Conservation (phyloP, 1,140 invertebrate species). For the Drosophila subpulchrella region DNA sequence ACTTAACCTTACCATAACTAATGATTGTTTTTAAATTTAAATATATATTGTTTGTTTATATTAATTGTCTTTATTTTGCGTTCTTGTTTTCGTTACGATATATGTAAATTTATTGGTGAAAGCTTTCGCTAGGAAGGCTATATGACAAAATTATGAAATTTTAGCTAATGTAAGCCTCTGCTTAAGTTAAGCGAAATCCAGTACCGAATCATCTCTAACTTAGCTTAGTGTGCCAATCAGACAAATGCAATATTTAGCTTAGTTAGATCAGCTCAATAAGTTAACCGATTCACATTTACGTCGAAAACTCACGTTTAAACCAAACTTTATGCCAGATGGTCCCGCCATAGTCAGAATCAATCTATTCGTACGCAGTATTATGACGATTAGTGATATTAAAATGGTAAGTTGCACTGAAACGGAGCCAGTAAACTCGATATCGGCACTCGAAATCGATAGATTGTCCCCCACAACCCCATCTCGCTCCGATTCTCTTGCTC, state of each 20-base stretch:
- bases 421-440: slow-evolving; percentile 21
- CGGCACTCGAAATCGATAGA: slow-evolving; percentile 33
- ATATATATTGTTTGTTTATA: slow-evolving; percentile 4
- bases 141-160: slow-evolving; percentile 14
- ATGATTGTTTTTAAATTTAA: neutral
- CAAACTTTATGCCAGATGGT: slow-evolving; percentile 90
- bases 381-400: slow-evolving; percentile 99
- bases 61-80: neutral
- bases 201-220: slow-evolving; percentile 18
- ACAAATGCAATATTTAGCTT: slow-evolving; percentile 35
- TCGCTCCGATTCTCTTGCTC: slow-evolving; percentile 11
- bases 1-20: slow-evolving; percentile 21
- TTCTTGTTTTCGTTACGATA: neutral
- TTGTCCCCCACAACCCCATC: slow-evolving; percentile 1
- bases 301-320: slow-evolving; percentile 66
- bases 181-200: slow-evolving; percentile 13
- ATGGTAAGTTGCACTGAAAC: slow-evolving; percentile 91
- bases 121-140: slow-evolving; percentile 12
- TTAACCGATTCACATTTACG: slow-evolving; percentile 38
- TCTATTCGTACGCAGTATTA: slow-evolving; percentile 98
- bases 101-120: slow-evolving; percentile 3
- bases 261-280: slow-evolving; percentile 57
- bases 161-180: slow-evolving; percentile 43
- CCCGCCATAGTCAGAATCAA: slow-evolving; percentile 97
- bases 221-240: slow-evolving; percentile 47